phyloP scores from a whole-genome alignment of 2,797 vertebrate genomes.

The Astyanax mexicanus region DNA sequence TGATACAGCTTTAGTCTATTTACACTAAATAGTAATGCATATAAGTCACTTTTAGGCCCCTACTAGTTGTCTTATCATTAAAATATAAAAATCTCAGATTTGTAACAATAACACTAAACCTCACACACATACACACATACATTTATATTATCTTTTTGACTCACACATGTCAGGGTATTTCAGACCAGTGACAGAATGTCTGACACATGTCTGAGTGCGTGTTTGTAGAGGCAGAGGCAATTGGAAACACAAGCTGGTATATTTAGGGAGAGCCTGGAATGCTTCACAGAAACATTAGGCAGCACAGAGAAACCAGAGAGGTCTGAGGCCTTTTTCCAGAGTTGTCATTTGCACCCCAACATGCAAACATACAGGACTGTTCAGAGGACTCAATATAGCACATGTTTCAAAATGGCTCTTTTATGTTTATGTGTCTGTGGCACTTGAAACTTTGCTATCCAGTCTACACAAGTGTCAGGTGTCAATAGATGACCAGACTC shows the following conservation, averaged over 20 bases:
- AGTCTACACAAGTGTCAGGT: too few species aligned
- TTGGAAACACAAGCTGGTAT: slow-evolving; percentile 41
- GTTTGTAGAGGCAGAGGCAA: slow-evolving; percentile 10
- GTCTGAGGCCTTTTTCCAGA: slow-evolving; percentile 33
- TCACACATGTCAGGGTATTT: background rate
- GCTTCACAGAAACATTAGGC: slow-evolving; percentile 61
- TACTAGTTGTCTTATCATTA: background rate
- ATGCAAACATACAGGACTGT: slow-evolving; percentile 11
- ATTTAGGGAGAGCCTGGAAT: slow-evolving; percentile 61
- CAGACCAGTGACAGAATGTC: slow-evolving; percentile 33
- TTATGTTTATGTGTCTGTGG: background rate
- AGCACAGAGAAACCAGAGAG: slow-evolving; percentile 55
- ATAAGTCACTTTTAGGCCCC: too few species aligned
- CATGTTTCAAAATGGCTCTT: background rate
- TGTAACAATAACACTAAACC: background rate
- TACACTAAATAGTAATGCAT: too few species aligned
- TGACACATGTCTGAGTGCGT: background rate
- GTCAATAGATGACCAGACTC: too few species aligned
- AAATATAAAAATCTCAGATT: background rate
- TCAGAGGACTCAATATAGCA: slow-evolving; percentile 5
- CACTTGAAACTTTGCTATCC: too few species aligned
- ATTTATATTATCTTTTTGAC: background rate
- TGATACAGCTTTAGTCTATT: too few species aligned
- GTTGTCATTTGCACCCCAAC: slow-evolving; percentile 22
- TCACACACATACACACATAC: background rate